These are phyloP conservation scores for Drosophila orosa DNA, from an alignment of 1,140 invertebrate genomes.

Conservation along the genomic window DNA sequence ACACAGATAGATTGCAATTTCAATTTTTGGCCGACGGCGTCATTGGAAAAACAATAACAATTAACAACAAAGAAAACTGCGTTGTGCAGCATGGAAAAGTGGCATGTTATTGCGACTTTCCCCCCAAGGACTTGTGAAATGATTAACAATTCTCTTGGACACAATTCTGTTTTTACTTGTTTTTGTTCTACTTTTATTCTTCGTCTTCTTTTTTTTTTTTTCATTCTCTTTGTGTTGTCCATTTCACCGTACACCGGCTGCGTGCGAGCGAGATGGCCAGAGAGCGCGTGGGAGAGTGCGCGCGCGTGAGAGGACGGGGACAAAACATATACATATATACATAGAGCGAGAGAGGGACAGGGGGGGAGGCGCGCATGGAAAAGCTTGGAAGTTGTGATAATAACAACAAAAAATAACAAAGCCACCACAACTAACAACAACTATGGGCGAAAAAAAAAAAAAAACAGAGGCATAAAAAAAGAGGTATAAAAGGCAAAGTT, in stretches of 20 bases:
- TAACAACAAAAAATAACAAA: slow-evolving; percentile 59
- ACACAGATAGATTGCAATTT: slow-evolving; percentile 5
- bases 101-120: slow-evolving; percentile 54
- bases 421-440: slow-evolving; percentile 29
- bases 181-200: slow-evolving; percentile 14
- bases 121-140: slow-evolving; percentile 41
- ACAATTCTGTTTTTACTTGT: slow-evolving; percentile 23
- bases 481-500: slow-evolving; percentile 72
- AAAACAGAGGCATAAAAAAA: slow-evolving; percentile 31
- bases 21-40: slow-evolving; percentile 32
- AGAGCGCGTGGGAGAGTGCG: slow-evolving; percentile 26
- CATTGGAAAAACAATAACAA: slow-evolving; percentile 32
- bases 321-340: not conserved
- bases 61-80: slow-evolving; percentile 48
- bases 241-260: slow-evolving; percentile 53
- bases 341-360: not conserved
- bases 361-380: slow-evolving; percentile 18
- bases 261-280: slow-evolving; percentile 25
- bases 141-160: slow-evolving; percentile 27
- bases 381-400: slow-evolving; percentile 65
- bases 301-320: slow-evolving; percentile 21
- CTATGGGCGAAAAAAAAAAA: slow-evolving; percentile 20
- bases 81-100: slow-evolving; percentile 44
- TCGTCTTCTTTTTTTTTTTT: slow-evolving; percentile 8
- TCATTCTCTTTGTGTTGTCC: slow-evolving; percentile 6